Conservation (phyloP, 2,888 invertebrate species). For the Acronicta aceris region DNA sequence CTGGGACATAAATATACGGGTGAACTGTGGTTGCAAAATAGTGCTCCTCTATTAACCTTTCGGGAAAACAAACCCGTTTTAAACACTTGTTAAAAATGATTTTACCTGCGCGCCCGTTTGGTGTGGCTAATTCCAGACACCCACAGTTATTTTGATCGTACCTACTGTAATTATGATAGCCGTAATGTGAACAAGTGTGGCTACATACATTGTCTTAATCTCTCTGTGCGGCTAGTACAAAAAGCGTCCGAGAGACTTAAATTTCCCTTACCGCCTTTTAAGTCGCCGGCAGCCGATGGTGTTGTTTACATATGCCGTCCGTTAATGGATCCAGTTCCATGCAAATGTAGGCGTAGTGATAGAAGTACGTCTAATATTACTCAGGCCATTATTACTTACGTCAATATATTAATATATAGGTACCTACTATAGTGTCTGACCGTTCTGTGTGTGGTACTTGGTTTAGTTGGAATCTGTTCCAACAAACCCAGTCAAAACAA, state of each 20-base stretch:
- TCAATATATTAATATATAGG: slow-evolving; percentile 7
- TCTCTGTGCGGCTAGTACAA: slow-evolving; percentile 63
- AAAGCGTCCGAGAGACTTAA: slow-evolving; percentile 63
- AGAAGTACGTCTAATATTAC: slow-evolving; percentile 63
- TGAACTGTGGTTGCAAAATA: too few species aligned
- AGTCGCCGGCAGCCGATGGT: slow-evolving; percentile 71
- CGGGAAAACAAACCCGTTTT: too few species aligned
- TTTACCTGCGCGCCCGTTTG: too few species aligned
- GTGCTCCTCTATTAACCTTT: too few species aligned
- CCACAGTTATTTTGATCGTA: too few species aligned
- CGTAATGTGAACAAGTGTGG: slow-evolving; percentile 25
- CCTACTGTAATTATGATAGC: not conserved
- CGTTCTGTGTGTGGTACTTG: slow-evolving; percentile 4
- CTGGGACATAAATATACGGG: too few species aligned
- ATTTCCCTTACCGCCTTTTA: slow-evolving; percentile 73
- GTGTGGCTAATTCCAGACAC: too few species aligned
- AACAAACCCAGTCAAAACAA: slow-evolving; percentile 25
- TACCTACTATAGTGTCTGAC: slow-evolving; percentile 5
- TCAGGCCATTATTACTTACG: slow-evolving; percentile 47
- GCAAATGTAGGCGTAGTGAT: slow-evolving; percentile 66
- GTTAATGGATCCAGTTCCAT: slow-evolving; percentile 77
- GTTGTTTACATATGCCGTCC: slow-evolving; percentile 73
- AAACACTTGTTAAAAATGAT: too few species aligned
- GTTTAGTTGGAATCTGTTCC: slow-evolving; percentile 7
- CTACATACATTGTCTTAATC: slow-evolving; percentile 64